Evolutionary conservation across 2,113 vertebrate genomes (phyloP).

Genomic region (Nibea coibor): DNA sequence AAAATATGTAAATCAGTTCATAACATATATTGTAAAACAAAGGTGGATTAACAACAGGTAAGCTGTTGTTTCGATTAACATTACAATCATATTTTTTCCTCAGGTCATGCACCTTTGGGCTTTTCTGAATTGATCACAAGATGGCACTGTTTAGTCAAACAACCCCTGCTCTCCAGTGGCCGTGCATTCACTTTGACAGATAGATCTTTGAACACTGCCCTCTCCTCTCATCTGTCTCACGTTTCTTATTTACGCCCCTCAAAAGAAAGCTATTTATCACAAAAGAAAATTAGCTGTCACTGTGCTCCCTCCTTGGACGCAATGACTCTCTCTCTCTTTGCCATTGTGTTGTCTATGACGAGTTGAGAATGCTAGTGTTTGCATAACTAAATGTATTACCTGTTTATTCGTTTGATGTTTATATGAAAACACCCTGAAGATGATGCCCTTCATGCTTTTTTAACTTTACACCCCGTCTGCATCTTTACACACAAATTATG

Average conservation of each 20-base stretch:
- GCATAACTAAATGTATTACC: slow-evolving; percentile 19
- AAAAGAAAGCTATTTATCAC: slow-evolving; percentile 9
- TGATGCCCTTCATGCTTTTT: slow-evolving; percentile 36
- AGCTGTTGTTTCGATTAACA: not conserved
- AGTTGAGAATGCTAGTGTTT: slow-evolving; percentile 28
- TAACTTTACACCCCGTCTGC: slow-evolving; percentile 33
- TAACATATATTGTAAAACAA: not conserved
- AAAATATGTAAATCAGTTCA: not conserved
- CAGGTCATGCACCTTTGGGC: not conserved
- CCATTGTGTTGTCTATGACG: slow-evolving; percentile 7
- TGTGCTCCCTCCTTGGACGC: not conserved
- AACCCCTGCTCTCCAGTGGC: slow-evolving; percentile 11
- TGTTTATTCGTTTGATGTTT: slow-evolving; percentile 43
- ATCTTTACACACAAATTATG: slow-evolving; percentile 68
- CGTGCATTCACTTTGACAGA: not conserved
- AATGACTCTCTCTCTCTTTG: slow-evolving; percentile 6
- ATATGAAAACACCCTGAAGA: slow-evolving; percentile 62
- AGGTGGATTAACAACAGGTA: not conserved
- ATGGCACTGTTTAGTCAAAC: slow-evolving; percentile 78
- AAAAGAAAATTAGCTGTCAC: slow-evolving; percentile 22
- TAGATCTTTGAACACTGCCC: not conserved
- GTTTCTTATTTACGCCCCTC: slow-evolving; percentile 28
- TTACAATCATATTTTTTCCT: not conserved
- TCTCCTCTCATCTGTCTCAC: not conserved
- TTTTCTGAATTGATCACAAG: slow-evolving; percentile 61